phyloP scores from a whole-genome alignment of 2,113 vertebrate species.

The Sminthopsis crassicaudata region DNA sequence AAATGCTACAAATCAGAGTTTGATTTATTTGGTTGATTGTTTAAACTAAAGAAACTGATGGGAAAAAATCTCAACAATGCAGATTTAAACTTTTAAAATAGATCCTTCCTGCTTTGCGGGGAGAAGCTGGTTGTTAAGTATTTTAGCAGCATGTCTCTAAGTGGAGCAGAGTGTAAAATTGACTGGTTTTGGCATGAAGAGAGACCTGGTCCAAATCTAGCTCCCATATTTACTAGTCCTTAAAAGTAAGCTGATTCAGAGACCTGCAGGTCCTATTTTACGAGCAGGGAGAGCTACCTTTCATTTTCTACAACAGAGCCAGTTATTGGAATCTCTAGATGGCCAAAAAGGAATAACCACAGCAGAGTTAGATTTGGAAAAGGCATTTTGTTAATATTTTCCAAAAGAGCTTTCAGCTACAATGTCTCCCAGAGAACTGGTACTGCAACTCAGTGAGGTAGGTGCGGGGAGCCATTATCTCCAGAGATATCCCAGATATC shows the following conservation, averaged over 20 bases:
- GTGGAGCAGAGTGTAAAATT: background rate
- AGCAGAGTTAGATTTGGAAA: background rate
- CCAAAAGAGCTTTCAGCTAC: background rate
- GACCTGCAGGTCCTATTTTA: background rate
- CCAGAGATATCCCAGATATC: too few relatives aligned
- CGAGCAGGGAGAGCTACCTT: background rate
- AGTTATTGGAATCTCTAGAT: background rate
- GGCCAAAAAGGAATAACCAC: background rate
- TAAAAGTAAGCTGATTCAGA: background rate
- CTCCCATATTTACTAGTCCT: background rate
- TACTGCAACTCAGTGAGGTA: fast-evolving
- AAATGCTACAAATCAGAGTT: background rate
- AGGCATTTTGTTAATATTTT: background rate
- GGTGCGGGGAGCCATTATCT: background rate
- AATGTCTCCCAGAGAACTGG: background rate
- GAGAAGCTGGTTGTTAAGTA: background rate
- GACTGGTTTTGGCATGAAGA: background rate
- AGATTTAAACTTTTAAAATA: background rate
- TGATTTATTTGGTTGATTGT: background rate
- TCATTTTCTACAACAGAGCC: background rate
- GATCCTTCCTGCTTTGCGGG: background rate
- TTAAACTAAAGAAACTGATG: background rate
- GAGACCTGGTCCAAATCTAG: background rate
- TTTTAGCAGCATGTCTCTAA: background rate
- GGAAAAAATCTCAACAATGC: background rate